Base-by-base conservation (phyloP, 2,113 vertebrate species). In the Nanger granti region DNA sequence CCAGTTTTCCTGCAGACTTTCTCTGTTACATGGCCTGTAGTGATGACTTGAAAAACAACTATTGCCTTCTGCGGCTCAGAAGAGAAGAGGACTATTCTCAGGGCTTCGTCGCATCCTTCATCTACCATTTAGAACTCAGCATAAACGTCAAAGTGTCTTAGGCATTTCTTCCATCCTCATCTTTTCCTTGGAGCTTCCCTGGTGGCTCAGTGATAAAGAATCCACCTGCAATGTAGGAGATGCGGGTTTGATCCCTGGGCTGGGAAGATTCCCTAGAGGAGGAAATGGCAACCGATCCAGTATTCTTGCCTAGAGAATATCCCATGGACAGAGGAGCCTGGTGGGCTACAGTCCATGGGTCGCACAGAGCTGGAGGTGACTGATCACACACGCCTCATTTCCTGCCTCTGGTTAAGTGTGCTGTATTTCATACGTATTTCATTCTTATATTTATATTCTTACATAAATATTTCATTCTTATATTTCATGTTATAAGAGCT, bases 21-120 rank as follows among this genome's bases (percentile, higher is more conserved):
- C 60, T 24, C 44, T 29, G 55, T 76, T 11, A 1, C 6, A 0
- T 15, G 60, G 55, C 17, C 92, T 14, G 0, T 29, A 52, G 31
- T 44, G 97, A 4, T 15, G 59, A 80, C 41, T 20, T 2, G 13
- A 55, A 54, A 52, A 55, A 4, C 37, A 59, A 54, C 26, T 14
- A 20, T 7, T n/a, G 31, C 5, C 59, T 87, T 87, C 55, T 84
- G 47, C 2, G 13, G 47, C 20, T 54, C 34, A 7, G 26, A 60
- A 49, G 49, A 14, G 28, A 92, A 31, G 20, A 18, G n/a, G 87
- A 7, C 59, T 2, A 13, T 29, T 91, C 64, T 59, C 28, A 7
- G 55, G 10, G 20, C 14, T 15, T 49, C 5, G 0, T 3, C 7
- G 1, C 1, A 17, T 52, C 14, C 17, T 37, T 55, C 9, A 9